A percentile compares a stretch with the other conserved stretches of the same genome.
Evolutionary conservation across 1,140 invertebrate genomes (phyloP).

Genomic region (Araneus ventricosus): DNA sequence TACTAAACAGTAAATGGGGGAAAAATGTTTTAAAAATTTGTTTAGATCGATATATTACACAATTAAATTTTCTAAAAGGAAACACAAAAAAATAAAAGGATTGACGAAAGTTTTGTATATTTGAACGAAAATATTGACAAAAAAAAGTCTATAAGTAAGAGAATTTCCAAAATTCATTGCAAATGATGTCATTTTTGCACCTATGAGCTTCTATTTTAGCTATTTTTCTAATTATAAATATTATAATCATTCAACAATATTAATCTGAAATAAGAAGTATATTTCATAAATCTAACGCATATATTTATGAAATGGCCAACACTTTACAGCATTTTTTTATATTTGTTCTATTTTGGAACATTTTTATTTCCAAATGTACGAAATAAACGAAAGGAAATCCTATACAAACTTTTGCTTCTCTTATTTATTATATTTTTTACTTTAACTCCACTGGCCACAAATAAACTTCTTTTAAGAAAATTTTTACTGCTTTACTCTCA

Average conservation of each 20-base stretch:
- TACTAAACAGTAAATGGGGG: too few species aligned
- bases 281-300: not conserved
- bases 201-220: not conserved
- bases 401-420: slow-evolving; percentile 24
- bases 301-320: not conserved
- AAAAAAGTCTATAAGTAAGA: too few species aligned
- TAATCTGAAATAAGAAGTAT: not conserved
- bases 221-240: too few species aligned
- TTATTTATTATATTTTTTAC: slow-evolving; percentile 13
- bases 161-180: too few species aligned
- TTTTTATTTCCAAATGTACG: slow-evolving; percentile 1
- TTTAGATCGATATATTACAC: too few species aligned
- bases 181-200: too few species aligned
- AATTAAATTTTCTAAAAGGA: too few species aligned
- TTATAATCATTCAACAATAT: not conserved
- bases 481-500: slow-evolving; percentile 25
- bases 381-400: not conserved
- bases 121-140: too few species aligned
- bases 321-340: not conserved
- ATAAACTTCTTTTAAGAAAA: slow-evolving; percentile 38
- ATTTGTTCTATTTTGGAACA: not conserved
- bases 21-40: too few species aligned
- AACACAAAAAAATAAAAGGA: too few species aligned
- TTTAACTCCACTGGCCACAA: not conserved
- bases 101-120: too few species aligned